phyloP scores from a whole-genome alignment of 2,888 invertebrate genomes.

The Brachynemurus nebulosus region DNA sequence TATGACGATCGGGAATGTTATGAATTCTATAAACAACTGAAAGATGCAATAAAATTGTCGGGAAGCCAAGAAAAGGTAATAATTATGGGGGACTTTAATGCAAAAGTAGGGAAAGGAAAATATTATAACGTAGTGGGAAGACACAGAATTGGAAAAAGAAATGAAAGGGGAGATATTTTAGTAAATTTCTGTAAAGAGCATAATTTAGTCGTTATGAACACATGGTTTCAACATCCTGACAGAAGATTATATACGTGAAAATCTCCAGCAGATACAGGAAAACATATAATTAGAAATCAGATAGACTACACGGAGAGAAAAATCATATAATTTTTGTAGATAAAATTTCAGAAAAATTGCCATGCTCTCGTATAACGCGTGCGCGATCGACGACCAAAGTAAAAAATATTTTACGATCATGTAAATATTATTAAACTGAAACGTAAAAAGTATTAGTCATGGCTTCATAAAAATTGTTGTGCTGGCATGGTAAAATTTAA shows the following conservation, averaged over 20 bases:
- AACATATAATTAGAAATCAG: constrained; percentile 19
- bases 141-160: constrained; percentile 16
- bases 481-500: too few relatives aligned
- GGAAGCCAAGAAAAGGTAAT: constrained; percentile 13
- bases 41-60: constrained; percentile 7
- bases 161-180: constrained; percentile 13
- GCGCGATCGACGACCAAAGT: too few relatives aligned
- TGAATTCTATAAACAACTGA: constrained; percentile 7
- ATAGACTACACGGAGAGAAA: constrained; percentile 19
- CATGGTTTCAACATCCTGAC: neutral
- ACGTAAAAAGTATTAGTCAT: too few relatives aligned
- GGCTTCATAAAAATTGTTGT: too few relatives aligned
- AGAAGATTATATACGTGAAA: neutral
- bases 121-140: constrained; percentile 11
- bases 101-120: constrained; percentile 15
- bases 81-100: constrained; percentile 13
- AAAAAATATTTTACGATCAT: too few relatives aligned
- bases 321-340: too few relatives aligned
- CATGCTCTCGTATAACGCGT: too few relatives aligned
- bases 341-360: too few relatives aligned
- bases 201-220: neutral
- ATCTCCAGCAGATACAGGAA: constrained; percentile 8
- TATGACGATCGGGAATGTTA: neutral
- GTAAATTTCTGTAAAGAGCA: neutral
- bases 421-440: too few relatives aligned